Conservation (phyloP, 1,140 invertebrate genomes). For the Drosophila suzukii region DNA sequence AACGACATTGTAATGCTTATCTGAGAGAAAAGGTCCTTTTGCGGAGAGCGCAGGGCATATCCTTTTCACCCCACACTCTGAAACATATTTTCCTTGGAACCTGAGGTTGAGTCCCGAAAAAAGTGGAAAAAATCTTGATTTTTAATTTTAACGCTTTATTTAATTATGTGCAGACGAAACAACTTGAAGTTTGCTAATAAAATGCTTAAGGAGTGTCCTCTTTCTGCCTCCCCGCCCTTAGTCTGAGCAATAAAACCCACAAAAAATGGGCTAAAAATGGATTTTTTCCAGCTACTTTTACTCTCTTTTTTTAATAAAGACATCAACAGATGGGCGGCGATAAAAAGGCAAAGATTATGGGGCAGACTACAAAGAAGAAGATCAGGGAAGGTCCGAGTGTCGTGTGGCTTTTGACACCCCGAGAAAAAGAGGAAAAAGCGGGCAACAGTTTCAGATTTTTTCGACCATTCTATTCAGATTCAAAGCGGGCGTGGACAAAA, state of each 20-base stretch:
- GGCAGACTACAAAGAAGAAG: slow-evolving; percentile 39
- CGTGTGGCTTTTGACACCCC: slow-evolving; percentile 74
- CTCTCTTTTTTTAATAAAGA: slow-evolving; percentile 78
- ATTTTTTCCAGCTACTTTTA: slow-evolving; percentile 48
- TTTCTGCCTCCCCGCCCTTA: slow-evolving; percentile 13
- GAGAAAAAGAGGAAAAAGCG: slow-evolving; percentile 11
- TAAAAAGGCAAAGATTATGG: slow-evolving; percentile 84
- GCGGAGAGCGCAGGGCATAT: slow-evolving; percentile 22
- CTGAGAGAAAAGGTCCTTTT: slow-evolving; percentile 47
- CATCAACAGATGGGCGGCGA: slow-evolving; percentile 76
- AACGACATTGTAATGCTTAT: slow-evolving; percentile 63
- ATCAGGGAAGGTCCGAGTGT: slow-evolving; percentile 40
- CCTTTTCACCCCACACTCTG: slow-evolving; percentile 19
- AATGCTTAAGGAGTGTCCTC: slow-evolving; percentile 68
- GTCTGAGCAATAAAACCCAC: slow-evolving; percentile 72
- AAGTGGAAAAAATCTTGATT: slow-evolving; percentile 68
- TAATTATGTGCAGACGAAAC: slow-evolving; percentile 80
- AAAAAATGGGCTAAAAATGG: slow-evolving; percentile 81
- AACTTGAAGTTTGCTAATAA: slow-evolving; percentile 81
- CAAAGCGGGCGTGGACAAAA: slow-evolving; percentile 54
- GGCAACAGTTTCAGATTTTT: slow-evolving; percentile 44
- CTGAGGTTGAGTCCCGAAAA: slow-evolving; percentile 6
- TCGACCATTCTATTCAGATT: slow-evolving; percentile 54
- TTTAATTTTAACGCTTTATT: slow-evolving; percentile 84
- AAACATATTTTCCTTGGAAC: slow-evolving; percentile 23